A percentile compares a stretch with the other conserved stretches of the same genome.
phyloP scores from a whole-genome alignment of 1,140 invertebrate species.

The Goniozus legneri region DNA sequence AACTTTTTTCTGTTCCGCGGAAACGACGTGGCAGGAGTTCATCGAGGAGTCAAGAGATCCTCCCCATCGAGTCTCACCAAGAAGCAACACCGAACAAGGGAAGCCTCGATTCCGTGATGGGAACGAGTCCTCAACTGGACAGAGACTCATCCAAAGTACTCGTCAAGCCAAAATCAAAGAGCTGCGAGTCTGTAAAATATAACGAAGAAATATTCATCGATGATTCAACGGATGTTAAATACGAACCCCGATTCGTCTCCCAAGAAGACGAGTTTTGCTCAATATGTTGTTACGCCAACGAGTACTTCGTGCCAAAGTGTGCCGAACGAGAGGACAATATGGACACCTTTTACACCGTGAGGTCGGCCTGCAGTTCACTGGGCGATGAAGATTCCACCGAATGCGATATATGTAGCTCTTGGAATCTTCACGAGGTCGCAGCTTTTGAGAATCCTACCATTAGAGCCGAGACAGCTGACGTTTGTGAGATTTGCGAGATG shows the following conservation, averaged over 20 bases:
- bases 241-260: slow-evolving; percentile 21
- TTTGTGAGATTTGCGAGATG: slow-evolving; percentile 45
- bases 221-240: slow-evolving; percentile 21
- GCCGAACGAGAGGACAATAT: slow-evolving; percentile 18
- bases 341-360: slow-evolving; percentile 39
- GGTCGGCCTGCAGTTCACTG: slow-evolving; percentile 42
- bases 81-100: too few species aligned
- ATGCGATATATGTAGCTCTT: slow-evolving; percentile 48
- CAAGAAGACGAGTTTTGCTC: slow-evolving; percentile 45
- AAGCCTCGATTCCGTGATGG: slow-evolving; percentile 43
- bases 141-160: too few species aligned
- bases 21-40: too few species aligned
- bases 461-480: background rate
- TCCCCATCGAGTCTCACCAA: too few species aligned
- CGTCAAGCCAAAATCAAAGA: slow-evolving; percentile 52
- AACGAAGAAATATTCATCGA: slow-evolving; percentile 21
- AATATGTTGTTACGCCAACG: slow-evolving; percentile 42
- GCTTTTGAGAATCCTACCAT: slow-evolving; percentile 20
- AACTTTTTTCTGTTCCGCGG: too few species aligned
- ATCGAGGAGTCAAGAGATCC: too few species aligned
- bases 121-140: too few species aligned
- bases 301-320: slow-evolving; percentile 7
- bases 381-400: slow-evolving; percentile 43
- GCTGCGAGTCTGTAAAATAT: slow-evolving; percentile 47
- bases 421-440: slow-evolving; percentile 32